Evolutionary conservation across 2,888 invertebrate species (phyloP).

Genomic region (Agonopterix alstromeriana): DNA sequence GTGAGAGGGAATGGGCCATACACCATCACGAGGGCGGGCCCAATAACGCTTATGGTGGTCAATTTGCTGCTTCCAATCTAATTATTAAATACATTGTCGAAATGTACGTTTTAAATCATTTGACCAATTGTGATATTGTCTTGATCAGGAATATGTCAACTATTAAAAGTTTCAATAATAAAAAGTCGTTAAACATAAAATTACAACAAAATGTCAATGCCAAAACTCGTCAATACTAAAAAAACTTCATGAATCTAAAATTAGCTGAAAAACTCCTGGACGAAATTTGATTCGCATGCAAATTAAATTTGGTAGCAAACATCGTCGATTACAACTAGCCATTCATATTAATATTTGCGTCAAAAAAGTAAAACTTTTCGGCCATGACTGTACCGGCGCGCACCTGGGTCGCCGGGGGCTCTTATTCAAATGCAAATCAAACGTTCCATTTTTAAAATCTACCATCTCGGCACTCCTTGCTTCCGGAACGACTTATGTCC

Average conservation of each 20-base stretch:
- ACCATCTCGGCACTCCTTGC: conserved; percentile 71
- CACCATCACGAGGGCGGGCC: too few species aligned
- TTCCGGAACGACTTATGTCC: conserved; percentile 74
- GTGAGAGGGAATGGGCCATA: too few species aligned
- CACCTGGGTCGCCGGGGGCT: conserved; percentile 75
- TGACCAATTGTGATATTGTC: too few species aligned
- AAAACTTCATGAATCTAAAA: conserved; percentile 7
- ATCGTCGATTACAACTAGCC: conserved; percentile 49
- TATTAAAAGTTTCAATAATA: too few species aligned
- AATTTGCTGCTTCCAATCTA: too few species aligned
- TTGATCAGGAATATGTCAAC: too few species aligned
- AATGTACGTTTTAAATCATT: too few species aligned
- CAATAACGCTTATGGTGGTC: too few species aligned
- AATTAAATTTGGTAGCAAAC: conserved; percentile 30
- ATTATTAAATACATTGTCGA: too few species aligned
- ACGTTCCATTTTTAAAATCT: conserved; percentile 77
- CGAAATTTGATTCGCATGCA: conserved; percentile 35
- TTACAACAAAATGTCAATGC: neutral
- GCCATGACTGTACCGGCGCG: conserved; percentile 55
- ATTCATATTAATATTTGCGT: conserved; percentile 52
- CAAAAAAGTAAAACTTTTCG: conserved; percentile 47
- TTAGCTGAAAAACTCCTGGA: conserved; percentile 5
- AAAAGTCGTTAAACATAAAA: too few species aligned
- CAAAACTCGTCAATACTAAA: neutral
- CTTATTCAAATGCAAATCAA: conserved; percentile 78